Base-by-base conservation (phyloP, 1,140 invertebrate species). In the Neotoxoptera formosana region DNA sequence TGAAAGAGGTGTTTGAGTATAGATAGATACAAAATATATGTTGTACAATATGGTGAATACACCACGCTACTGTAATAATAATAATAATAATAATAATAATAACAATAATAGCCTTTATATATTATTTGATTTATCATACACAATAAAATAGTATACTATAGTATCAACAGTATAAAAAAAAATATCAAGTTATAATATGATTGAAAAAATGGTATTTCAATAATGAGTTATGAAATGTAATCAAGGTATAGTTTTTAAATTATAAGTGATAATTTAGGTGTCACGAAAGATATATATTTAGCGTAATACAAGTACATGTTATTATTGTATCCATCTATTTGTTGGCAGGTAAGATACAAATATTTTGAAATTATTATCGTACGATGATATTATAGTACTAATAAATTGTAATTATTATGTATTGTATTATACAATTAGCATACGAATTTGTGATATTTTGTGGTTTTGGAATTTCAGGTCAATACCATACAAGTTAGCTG, bases 401-500 rank as follows among this genome's bases (percentile, higher is more conserved):
- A 76, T n/a, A 76, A 4, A n/a, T n/a, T 76, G 17, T 76, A 20
- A n/a, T 17, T 17, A 76, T 76, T 76, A 17, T n/a, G 30, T 14
- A n/a, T n/a, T 76, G 60, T 76, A 76, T 76, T n/a, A 20, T n/a
- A 76, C 60, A 76, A 76, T 76, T 76, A 76, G 30, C 60, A n/a
- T 76, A 76, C 4, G n/a, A 17, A 76, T 76, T 53, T 7, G 34
- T 89, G 21, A 51, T 88, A 48, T 45, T 88, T 88, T 67, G 48
- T 36, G 53, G 48, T 41, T 53, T 25, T 76, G 48, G 14, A 81
- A 48, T 76, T 89, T 93, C 30, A 60, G 67, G 88, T 93, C 86
- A 93, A 93, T 93, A 93, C 83, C 93, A 81, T 9, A 90, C 53
- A 21, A 56, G 48, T 89, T 90, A 60, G 53, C 14, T 45, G 45